Base-by-base conservation (phyloP, 2,113 vertebrate genomes). In the Glaucomys volans region DNA sequence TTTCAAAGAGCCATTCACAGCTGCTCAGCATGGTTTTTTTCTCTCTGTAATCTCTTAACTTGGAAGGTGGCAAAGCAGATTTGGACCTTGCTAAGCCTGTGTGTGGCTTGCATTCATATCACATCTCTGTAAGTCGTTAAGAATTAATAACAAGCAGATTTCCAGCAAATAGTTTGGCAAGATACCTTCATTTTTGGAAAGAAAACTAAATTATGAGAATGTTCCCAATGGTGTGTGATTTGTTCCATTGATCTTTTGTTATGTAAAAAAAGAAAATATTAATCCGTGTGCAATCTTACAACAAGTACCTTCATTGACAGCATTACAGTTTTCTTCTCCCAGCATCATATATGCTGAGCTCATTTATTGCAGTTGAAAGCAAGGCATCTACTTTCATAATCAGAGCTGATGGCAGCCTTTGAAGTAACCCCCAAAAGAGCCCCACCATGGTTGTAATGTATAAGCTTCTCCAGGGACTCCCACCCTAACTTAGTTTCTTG, bases 341-440 rank as follows among this genome's bases (percentile, higher is more conserved):
- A 93, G 0, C 2, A 67, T 37, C 35, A 79, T 28, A 10, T 11
- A 37, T 30, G 44, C 71, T 20, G 66, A 89, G 67, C 67, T 75
- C 79, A 79, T n/a, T 82, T 35, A 64, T 2, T 44, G 67, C n/a
- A 91, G 18, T 66, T 24, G 28, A 30, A 94, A 86, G 72, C 87
- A 42, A 97, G 96, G 93, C 9, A 6, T 88, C 94, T 91, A 74
- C 74, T 90, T 96, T 94, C 95, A 91, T 14, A n/a, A 80, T 35
- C 67, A 67, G 57, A 90, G 50, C 2, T 57, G 88, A 28, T 28
- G 91, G 17, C 0, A 7, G 40, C 75, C 87, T 54, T 54, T 54
- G 14, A 16, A 54, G 54, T 17, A 16, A 3, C 54, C 54, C 17
- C 54, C 17, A 18, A 54, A 54, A 54, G 12, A 50, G 10, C 13